Evolutionary conservation across 2,797 vertebrate species (phyloP).

Genomic region (Phaenicophaeus curvirostris): DNA sequence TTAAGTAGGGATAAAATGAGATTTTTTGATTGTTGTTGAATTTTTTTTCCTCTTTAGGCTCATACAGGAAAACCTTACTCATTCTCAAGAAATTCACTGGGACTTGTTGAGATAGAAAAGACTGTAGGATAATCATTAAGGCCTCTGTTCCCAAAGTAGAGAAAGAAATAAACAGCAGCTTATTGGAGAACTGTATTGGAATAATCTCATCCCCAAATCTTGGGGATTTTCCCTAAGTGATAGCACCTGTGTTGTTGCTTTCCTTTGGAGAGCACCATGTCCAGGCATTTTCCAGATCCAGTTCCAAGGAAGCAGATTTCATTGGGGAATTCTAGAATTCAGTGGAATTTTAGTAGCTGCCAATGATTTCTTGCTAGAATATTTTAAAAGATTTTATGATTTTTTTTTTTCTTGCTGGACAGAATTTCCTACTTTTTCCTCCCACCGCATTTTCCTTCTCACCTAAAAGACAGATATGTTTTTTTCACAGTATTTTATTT

Average conservation of each 20-base stretch:
- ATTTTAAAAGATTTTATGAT: not conserved
- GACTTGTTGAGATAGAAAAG: not conserved
- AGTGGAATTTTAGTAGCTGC: conserved; percentile 22
- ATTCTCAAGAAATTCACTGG: not conserved
- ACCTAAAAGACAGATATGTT: not conserved
- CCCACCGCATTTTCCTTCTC: not conserved
- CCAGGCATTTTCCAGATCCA: not conserved
- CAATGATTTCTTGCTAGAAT: conserved; percentile 22
- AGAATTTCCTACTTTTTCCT: conserved; percentile 16
- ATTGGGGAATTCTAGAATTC: not conserved
- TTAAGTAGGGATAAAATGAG: not conserved
- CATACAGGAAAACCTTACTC: conserved; percentile 14
- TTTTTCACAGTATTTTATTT: not conserved
- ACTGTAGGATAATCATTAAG: not conserved
- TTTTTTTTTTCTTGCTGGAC: not conserved
- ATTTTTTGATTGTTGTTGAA: conserved; percentile 2
- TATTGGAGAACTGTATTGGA: not conserved
- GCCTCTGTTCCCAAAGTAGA: not conserved
- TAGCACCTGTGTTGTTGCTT: not conserved
- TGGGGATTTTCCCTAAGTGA: not conserved
- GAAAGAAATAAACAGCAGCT: not conserved
- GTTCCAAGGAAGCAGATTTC: conserved; percentile 16
- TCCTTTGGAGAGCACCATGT: not conserved
- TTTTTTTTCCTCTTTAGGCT: not conserved
- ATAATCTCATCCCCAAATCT: not conserved